phyloP scores from a whole-genome alignment of 2,113 vertebrate genomes.

The Fulica atra region DNA sequence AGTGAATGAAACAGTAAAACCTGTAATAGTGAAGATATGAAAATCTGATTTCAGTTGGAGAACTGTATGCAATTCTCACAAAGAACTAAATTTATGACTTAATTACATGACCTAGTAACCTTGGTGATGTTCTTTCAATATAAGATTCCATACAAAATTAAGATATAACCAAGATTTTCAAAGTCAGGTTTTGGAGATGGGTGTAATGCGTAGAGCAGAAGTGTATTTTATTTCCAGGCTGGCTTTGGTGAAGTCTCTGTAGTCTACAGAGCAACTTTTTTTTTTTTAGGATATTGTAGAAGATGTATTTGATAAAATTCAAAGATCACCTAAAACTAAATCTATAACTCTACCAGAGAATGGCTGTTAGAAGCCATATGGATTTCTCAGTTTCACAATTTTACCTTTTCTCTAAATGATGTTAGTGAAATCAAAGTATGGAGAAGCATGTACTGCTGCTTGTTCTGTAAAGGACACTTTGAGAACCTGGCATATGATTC shows the following conservation, averaged over 20 bases:
- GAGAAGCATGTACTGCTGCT: not conserved
- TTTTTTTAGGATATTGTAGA: not conserved
- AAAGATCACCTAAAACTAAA: not conserved
- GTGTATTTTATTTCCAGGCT: not conserved
- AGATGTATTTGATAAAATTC: not conserved
- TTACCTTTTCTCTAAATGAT: not conserved
- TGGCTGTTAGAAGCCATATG: not conserved
- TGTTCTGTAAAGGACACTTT: not conserved
- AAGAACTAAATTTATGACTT: not conserved
- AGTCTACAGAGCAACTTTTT: not conserved
- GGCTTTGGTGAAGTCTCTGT: not conserved
- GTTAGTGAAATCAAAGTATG: not conserved
- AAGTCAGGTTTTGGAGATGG: not conserved
- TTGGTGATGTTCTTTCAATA: not conserved
- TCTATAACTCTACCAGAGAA: not conserved
- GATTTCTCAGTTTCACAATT: not conserved
- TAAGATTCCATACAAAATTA: not conserved
- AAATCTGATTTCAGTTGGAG: not conserved
- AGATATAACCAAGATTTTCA: not conserved
- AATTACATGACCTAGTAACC: not conserved
- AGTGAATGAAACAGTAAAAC: not conserved
- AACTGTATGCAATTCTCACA: not conserved
- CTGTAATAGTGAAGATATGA: not conserved
- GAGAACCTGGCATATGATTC: conserved; percentile 1
- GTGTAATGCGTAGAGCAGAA: not conserved